Conservation (phyloP, 2,888 invertebrate genomes). For the Cheilosia variabilis region DNA sequence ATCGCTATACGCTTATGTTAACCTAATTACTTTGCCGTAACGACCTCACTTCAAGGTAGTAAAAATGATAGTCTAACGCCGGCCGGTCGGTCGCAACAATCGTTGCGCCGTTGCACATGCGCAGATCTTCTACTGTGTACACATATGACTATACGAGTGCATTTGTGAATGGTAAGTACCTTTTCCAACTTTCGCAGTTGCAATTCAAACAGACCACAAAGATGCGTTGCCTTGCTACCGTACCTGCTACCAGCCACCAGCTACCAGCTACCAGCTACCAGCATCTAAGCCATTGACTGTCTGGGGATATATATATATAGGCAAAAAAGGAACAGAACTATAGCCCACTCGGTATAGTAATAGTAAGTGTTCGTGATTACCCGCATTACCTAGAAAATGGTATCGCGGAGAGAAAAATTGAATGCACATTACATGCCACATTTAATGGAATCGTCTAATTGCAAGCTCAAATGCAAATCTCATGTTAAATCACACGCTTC, state of each 20-base stretch:
- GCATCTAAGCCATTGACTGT: constrained; percentile 29
- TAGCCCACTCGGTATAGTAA: constrained; percentile 23
- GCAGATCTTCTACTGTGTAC: background rate
- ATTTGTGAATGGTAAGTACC: constrained; percentile 2
- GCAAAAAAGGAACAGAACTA: constrained; percentile 39
- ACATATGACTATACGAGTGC: constrained; percentile 8
- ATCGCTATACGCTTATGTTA: constrained; percentile 68
- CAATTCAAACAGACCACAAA: constrained; percentile 12
- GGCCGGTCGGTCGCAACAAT: constrained; percentile 26
- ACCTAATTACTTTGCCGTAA: constrained; percentile 75
- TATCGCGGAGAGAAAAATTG: constrained; percentile 69
- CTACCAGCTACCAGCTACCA: constrained; percentile 28
- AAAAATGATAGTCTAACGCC: constrained; percentile 59
- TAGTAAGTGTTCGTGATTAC: constrained; percentile 71
- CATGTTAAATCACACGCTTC: constrained; percentile 76
- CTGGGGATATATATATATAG: background rate
- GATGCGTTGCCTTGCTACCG: constrained; percentile 41
- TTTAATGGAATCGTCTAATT: constrained; percentile 78
- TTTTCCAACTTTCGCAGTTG: constrained; percentile 11
- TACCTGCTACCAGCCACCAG: constrained; percentile 31
- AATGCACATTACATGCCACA: constrained; percentile 76
- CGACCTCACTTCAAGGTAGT: constrained; percentile 72
- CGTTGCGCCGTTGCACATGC: constrained; percentile 28
- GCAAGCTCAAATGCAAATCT: constrained; percentile 77
- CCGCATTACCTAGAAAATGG: constrained; percentile 71